These are phyloP conservation scores for Leptopterna dolabrata DNA, from an alignment of 2,888 invertebrate genomes.

Conservation along the genomic window DNA sequence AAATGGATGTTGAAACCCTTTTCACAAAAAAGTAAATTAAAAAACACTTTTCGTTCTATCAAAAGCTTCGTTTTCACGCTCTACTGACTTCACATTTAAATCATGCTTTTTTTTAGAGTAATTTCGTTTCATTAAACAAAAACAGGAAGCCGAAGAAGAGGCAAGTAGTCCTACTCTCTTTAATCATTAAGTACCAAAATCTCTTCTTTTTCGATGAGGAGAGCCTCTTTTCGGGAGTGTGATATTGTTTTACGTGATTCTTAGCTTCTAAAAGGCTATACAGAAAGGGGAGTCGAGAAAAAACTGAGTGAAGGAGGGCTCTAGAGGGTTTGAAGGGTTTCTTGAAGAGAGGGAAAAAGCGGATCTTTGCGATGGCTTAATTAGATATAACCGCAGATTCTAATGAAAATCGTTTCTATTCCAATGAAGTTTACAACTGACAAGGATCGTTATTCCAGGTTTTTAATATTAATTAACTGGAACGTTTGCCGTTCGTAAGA, in stretches of 20 bases:
- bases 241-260: constrained; percentile 16
- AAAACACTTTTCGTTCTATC: background rate
- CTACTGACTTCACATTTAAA: background rate
- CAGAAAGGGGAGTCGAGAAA: background rate
- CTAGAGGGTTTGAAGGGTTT: constrained; percentile 8
- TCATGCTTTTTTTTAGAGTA: background rate
- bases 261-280: constrained; percentile 3
- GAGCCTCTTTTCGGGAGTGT: background rate
- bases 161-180: background rate
- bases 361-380: background rate
- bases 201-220: background rate
- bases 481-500: too few species aligned
- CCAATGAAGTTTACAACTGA: background rate
- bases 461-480: too few species aligned
- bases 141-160: background rate
- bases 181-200: constrained; percentile 8
- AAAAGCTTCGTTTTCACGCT: background rate
- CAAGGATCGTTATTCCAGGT: background rate
- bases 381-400: constrained; percentile 2
- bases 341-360: background rate
- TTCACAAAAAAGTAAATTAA: background rate
- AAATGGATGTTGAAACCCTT: too few species aligned
- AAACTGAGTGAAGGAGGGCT: constrained; percentile 6
- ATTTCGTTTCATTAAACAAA: background rate
- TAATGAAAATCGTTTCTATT: background rate